Conservation (phyloP, 2,797 vertebrate species). For the Thalassophryne amazonica region DNA sequence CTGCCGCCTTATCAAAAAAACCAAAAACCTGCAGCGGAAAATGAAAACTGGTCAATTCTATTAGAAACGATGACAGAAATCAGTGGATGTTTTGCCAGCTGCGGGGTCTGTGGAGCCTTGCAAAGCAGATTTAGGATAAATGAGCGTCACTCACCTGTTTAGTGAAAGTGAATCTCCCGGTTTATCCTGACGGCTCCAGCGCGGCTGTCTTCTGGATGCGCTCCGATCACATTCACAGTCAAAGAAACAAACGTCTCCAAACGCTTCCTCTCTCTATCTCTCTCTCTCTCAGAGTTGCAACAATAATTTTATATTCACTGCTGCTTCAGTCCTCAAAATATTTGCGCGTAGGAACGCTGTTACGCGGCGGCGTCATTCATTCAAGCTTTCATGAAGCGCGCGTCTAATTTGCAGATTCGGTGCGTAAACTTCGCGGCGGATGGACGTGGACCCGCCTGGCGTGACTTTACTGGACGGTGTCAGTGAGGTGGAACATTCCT, state of each 20-base stretch:
- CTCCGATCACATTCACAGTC: slow-evolving; percentile 64
- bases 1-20: slow-evolving; percentile 22
- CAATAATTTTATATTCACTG: slow-evolving; percentile 6
- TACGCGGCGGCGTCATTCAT: slow-evolving; percentile 53
- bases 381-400: slow-evolving; percentile 25
- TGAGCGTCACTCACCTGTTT: slow-evolving; percentile 66
- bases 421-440: slow-evolving; percentile 55
- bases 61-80: no score
- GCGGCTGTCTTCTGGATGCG: slow-evolving; percentile 38
- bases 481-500: slow-evolving; percentile 58
- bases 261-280: slow-evolving; percentile 17
- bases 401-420: slow-evolving; percentile 28
- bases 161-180: slow-evolving; percentile 34
- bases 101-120: no score
- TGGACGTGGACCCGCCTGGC: slow-evolving; percentile 21
- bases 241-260: slow-evolving; percentile 17
- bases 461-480: slow-evolving; percentile 42
- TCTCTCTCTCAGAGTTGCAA: slow-evolving; percentile 2
- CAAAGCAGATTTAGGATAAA: slow-evolving; percentile 1
- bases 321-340: slow-evolving; percentile 35
- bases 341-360: slow-evolving; percentile 12
- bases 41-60: slow-evolving; percentile 20
- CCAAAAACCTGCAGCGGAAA: slow-evolving; percentile 38
- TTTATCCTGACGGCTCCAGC: slow-evolving; percentile 30
- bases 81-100: no score